Conservation (phyloP, 2,797 vertebrate genomes). For the Pangasius larnaudii region DNA sequence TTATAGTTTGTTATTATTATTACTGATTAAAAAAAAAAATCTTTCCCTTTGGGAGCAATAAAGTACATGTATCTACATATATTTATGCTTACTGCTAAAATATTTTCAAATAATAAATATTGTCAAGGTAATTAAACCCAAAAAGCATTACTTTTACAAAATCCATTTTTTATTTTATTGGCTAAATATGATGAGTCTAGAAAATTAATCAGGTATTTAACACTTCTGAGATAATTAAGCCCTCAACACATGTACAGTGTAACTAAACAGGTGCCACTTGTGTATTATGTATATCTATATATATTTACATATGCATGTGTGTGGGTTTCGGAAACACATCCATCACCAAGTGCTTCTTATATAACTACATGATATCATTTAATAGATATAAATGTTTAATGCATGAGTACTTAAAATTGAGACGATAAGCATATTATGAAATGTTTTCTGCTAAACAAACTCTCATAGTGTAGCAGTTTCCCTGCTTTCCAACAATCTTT, state of each 20-base stretch:
- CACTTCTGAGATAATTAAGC: not conserved
- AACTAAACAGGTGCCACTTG: not conserved
- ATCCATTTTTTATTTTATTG: too few relatives aligned
- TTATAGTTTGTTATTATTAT: too few relatives aligned
- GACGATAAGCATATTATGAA: not conserved
- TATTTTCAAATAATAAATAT: too few relatives aligned
- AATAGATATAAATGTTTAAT: not conserved
- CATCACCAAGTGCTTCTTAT: not conserved
- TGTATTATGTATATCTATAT: not conserved
- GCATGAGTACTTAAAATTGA: not conserved
- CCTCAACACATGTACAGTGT: not conserved
- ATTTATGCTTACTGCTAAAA: too few relatives aligned
- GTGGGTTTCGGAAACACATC: not conserved
- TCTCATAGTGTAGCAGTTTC: not conserved
- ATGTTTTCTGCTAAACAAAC: not conserved
- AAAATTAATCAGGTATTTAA: too few relatives aligned
- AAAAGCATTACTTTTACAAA: not conserved
- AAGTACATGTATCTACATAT: too few relatives aligned
- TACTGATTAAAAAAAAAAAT: too few relatives aligned
- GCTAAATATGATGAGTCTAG: too few relatives aligned
- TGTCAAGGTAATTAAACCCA: too few relatives aligned
- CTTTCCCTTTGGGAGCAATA: too few relatives aligned
- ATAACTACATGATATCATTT: not conserved
- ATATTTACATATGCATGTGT: not conserved
- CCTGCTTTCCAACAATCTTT: slow-evolving; percentile 14